These are phyloP conservation scores for Empidonax alnorum DNA, from an alignment of 2,113 vertebrate genomes.

Conservation along the genomic window DNA sequence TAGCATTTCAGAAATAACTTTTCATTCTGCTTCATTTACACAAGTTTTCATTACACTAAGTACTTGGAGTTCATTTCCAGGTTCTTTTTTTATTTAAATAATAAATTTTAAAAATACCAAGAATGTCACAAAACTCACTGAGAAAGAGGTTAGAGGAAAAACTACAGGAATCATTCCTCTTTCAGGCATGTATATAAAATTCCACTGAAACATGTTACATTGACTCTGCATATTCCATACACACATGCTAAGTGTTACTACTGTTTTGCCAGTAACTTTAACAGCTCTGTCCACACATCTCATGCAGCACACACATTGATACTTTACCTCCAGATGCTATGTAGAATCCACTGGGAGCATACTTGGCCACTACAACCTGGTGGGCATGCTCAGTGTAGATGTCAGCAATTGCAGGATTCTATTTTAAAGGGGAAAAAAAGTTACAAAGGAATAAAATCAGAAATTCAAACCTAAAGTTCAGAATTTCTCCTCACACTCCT, in stretches of 20 bases:
- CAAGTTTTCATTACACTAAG: not conserved
- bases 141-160: not conserved
- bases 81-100: not conserved
- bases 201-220: not conserved
- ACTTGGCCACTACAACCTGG: constrained; percentile 91
- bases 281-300: not conserved
- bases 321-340: constrained; percentile 93
- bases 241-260: not conserved
- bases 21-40: not conserved
- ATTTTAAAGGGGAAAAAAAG: not conserved
- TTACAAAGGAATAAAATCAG: not conserved
- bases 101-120: not conserved
- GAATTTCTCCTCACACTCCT: not conserved
- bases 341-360: constrained; percentile 94
- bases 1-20: not conserved
- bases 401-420: constrained; percentile 94
- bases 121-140: not conserved
- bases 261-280: not conserved
- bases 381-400: constrained; percentile 97
- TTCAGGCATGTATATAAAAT: fast-evolving
- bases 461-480: not conserved
- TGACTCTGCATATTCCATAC: not conserved
- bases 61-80: not conserved
- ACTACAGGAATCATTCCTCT: not conserved
- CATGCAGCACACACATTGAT: not conserved